These are phyloP conservation scores for Zophobas atratus DNA, from an alignment of 1,140 invertebrate species.

Conservation along the genomic window DNA sequence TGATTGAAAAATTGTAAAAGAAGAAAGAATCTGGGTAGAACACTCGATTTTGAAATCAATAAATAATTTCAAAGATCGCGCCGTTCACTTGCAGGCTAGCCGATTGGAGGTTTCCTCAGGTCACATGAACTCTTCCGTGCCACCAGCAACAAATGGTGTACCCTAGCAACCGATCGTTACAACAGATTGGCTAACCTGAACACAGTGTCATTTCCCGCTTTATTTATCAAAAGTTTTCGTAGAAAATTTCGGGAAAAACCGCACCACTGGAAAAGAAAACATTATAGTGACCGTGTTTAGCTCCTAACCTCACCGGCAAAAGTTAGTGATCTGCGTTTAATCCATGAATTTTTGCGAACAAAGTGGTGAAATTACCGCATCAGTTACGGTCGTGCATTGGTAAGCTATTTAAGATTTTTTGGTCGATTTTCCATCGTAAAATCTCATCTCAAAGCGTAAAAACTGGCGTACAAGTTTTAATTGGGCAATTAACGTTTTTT, in stretches of 20 bases:
- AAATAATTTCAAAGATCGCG: background rate
- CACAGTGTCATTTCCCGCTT: conserved; percentile 44
- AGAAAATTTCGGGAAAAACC: conserved; percentile 1
- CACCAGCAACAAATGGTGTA: conserved; percentile 3
- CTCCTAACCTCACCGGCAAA: background rate
- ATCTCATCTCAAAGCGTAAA: background rate
- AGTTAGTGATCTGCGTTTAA: background rate
- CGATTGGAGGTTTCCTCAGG: background rate
- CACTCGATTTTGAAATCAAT: no score
- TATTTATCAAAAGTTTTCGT: conserved; percentile 42
- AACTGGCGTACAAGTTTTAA: background rate
- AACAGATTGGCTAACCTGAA: conserved; percentile 39
- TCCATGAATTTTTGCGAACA: background rate
- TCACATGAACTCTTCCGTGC: background rate
- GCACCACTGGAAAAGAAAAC: background rate
- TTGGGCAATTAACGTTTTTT: background rate
- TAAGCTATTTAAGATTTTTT: background rate
- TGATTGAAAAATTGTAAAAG: no score
- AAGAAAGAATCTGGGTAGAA: no score
- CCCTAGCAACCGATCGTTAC: conserved; percentile 22
- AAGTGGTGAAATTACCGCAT: conserved; percentile 6
- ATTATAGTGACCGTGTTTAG: background rate
- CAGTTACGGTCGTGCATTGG: conserved; percentile 6
- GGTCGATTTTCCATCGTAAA: background rate
- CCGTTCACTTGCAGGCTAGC: background rate